Evolutionary conservation across 2,797 vertebrate genomes (phyloP), one percentile per base, ranked within the genome.

Genomic region (Microctenopoma steveboyesi): DNA sequence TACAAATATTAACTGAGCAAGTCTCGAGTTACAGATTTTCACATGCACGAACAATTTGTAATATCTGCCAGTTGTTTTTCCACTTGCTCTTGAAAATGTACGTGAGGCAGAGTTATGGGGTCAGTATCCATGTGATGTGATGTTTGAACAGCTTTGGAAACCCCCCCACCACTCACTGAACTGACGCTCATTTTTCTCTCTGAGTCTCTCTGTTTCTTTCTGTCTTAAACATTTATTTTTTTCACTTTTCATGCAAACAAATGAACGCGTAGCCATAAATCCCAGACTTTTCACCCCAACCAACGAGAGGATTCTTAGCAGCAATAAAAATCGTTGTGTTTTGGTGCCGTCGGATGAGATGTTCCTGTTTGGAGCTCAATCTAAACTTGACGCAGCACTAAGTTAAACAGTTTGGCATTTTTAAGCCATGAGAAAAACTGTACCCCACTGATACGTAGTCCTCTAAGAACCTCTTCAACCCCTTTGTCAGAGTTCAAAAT

Each of bases 401-500:
- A 18, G 12, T 40, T 45, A 49, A 25, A 49, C 5, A 14, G 4
- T 0, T 2, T 1, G 13, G 28, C 43, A 30, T 43, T 28, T 50
- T 4, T 14, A 30, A 57, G 12, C 50, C 10, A 56, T 43, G 13
- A 30, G 46, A 22, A 30, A 58, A 77, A 47, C 37, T 27, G 40
- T 42, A 39, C 22, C 47, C 12, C n/a, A n/a, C 60, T 55, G 35
- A 14, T 15, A 11, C 5, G 22, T 60, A 45, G 30, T 46, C 61
- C 48, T 72, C 74, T 30, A 55, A 67, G 18, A 35, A 66, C 70
- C 47, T 62, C 53, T 70, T 61, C 7, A 47, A 72, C 51, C 46
- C 62, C 50, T 72, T 59, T 69, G 49, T 64, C 56, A 62, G 68
- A 74, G 51, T 77, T 87, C 56, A 76, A 47, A 69, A 59, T 50